phyloP scores from a whole-genome alignment of 2,797 vertebrate species.

The Lagocephalus sceleratus region DNA sequence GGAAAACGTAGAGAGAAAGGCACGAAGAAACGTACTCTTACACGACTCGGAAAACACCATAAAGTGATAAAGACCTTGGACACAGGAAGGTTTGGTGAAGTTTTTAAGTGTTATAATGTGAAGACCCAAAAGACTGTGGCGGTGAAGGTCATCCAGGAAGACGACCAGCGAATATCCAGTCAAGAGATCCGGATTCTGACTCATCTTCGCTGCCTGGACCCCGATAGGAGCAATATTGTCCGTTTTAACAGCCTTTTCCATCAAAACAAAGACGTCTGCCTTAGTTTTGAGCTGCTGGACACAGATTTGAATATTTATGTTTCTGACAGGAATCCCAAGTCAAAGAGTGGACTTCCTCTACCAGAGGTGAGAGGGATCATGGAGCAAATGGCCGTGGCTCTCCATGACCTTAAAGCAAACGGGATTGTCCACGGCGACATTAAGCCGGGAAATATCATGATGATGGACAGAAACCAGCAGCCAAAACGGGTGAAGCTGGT shows the following conservation, averaged over 20 bases:
- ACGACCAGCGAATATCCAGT: too few species aligned
- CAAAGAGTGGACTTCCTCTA: neutral
- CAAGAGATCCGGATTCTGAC: neutral
- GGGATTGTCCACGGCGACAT: neutral
- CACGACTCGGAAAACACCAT: neutral
- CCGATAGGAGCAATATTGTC: neutral
- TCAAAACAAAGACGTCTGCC: neutral
- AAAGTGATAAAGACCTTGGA: neutral
- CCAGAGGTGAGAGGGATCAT: neutral
- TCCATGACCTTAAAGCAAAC: neutral
- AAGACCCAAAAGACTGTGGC: neutral
- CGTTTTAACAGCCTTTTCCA: neutral
- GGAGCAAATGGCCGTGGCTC: neutral
- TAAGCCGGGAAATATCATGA: neutral
- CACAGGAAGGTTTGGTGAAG: neutral
- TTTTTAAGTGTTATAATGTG: neutral
- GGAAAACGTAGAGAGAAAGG: too few species aligned
- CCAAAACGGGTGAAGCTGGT: neutral
- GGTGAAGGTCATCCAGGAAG: neutral
- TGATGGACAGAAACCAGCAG: neutral
- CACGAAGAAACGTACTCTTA: too few species aligned
- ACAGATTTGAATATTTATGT: neutral
- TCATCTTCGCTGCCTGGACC: neutral
- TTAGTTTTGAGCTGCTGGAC: neutral
- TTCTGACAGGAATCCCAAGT: too few species aligned